Base-by-base conservation (phyloP, 2,113 vertebrate species). In the Ammodytes marinus region DNA sequence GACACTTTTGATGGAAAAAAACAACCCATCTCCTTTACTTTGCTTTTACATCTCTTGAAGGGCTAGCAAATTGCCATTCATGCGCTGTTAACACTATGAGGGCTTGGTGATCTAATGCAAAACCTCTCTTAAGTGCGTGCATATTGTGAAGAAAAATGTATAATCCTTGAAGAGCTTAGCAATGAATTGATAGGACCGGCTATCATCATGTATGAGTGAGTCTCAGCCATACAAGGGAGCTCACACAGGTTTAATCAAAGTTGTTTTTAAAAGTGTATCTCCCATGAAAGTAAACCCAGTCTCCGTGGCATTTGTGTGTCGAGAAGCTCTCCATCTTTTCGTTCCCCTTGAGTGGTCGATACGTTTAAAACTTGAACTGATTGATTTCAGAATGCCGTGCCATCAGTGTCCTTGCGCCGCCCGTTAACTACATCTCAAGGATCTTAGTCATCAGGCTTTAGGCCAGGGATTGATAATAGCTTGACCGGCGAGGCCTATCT, bases 301-400 rank as follows among this genome's bases (percentile, higher is more conserved):
- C 90, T 90, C 76, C 60, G 77, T 82, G 86, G 86, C 80, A 80
- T 94, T 93, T 91, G 91, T 94, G 88, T 84, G 89, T 93, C 50
- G 92, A 95, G 92, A 90, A 93, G 91, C 93, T 91, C 89, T 88
- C 91, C 82, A 86, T 92, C 92, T 89, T 79, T 77, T 82, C 77
- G 80, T 88, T 88, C 88, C 67, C 70, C 89, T 95, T 63, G 85
- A 96, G 95, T 93, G 92, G 92, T 91, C 90, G 91, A 95, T 94
- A 93, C 94, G 95, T 95, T 27, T 94, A 94, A 95, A 95, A 95
- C 95, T 94, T 95, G 94, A 95, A 95, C 94, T 92, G 95, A 95
- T 95, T 94, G 95, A 95, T 95, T 94, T 89, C 87, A 93, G 94
- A 91, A 95, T 88, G 90, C 90, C 80, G 86, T 85, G 88, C 88